A percentile compares a stretch with the other conserved stretches of the same genome.
These are phyloP conservation scores for Hyles euphorbiae DNA, from an alignment of 1,140 invertebrate species.

Conservation along the genomic window DNA sequence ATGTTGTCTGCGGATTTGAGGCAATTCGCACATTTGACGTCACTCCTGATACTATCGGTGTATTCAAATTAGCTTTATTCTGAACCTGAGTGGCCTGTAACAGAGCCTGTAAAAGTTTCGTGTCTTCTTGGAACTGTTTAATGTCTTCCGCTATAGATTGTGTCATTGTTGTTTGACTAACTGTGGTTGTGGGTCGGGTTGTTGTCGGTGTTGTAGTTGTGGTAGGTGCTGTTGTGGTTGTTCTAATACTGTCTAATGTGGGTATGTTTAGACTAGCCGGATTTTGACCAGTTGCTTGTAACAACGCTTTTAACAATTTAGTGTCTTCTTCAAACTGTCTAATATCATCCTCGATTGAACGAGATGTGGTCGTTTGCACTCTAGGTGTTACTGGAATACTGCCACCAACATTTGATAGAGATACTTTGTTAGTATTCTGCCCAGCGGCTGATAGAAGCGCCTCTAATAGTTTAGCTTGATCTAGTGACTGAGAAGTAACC, in stretches of 20 bases:
- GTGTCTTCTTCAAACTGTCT: slow-evolving; percentile 34
- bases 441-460: slow-evolving; percentile 36
- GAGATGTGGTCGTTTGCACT: slow-evolving; percentile 26
- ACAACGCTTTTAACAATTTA: slow-evolving; percentile 49
- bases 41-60: slow-evolving; percentile 54
- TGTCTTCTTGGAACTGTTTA: slow-evolving; percentile 60
- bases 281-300: slow-evolving; percentile 37
- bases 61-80: slow-evolving; percentile 42
- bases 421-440: slow-evolving; percentile 39
- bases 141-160: slow-evolving; percentile 56
- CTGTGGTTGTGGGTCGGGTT: slow-evolving; percentile 20
- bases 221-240: slow-evolving; percentile 21
- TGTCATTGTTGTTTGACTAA: slow-evolving; percentile 29
- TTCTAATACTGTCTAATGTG: slow-evolving; percentile 21
- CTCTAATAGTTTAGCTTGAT: slow-evolving; percentile 41
- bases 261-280: slow-evolving; percentile 26
- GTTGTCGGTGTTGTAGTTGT: slow-evolving; percentile 23
- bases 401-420: slow-evolving; percentile 21
- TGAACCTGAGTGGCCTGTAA: slow-evolving; percentile 52
- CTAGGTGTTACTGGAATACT: slow-evolving; percentile 15
- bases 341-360: slow-evolving; percentile 41
- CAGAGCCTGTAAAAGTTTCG: slow-evolving; percentile 58
- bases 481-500: slow-evolving; percentile 15
- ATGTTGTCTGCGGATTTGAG: slow-evolving; percentile 55
- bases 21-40: slow-evolving; percentile 64